A percentile compares a stretch with the other conserved stretches of the same genome.
These are phyloP conservation scores for Pomacea maculata DNA, from an alignment of 1,140 invertebrate genomes.

Conservation along the genomic window DNA sequence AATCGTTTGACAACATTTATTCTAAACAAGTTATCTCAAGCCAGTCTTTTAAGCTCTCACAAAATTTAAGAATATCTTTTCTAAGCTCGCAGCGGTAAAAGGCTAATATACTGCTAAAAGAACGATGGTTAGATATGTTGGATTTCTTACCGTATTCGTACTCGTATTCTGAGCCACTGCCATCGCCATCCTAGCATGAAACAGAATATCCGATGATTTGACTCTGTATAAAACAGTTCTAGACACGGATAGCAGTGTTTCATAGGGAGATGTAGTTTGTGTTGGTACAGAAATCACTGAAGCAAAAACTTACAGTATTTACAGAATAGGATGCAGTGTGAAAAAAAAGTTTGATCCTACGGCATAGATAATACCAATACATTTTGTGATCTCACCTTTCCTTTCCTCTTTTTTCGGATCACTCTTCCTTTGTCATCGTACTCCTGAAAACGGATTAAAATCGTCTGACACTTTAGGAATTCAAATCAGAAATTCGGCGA, in stretches of 20 bases:
- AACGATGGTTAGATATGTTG: too few species aligned
- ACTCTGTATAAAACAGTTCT: too few species aligned
- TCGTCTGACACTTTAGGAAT: too few species aligned
- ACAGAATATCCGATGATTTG: not conserved
- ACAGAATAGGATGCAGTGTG: not conserved
- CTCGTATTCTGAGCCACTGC: conserved; percentile 56
- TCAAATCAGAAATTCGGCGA: not conserved
- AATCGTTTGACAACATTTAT: too few species aligned
- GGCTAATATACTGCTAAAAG: too few species aligned
- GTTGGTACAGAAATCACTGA: too few species aligned
- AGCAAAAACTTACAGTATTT: not conserved
- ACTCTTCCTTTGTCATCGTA: conserved; percentile 55
- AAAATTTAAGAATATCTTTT: too few species aligned
- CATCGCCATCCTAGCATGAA: conserved; percentile 38
- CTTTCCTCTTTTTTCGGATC: conserved; percentile 48
- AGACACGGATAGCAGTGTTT: too few species aligned
- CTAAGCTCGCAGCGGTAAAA: too few species aligned
- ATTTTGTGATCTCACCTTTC: conserved; percentile 21
- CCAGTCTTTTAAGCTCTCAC: too few species aligned
- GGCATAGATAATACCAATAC: not conserved
- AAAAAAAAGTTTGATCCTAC: not conserved
- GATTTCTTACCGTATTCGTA: conserved; percentile 58
- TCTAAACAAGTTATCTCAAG: too few species aligned
- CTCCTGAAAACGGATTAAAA: conserved; percentile 35
- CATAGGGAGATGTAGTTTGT: too few species aligned